Conservation (phyloP, 2,797 vertebrate species). For the Sorex maritimensis region DNA sequence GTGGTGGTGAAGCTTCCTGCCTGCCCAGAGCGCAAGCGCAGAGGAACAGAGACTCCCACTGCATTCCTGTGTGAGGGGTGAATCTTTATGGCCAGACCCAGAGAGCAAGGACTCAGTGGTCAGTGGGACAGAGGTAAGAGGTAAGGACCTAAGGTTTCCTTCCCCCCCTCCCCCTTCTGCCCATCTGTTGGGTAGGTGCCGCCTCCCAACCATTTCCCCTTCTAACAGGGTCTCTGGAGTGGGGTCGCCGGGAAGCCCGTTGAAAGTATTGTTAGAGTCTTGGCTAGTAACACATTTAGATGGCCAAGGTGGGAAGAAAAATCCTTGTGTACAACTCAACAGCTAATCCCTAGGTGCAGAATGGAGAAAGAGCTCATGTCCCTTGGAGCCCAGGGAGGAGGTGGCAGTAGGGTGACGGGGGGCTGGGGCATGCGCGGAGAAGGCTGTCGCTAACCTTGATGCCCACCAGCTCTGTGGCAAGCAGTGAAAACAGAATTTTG, state of each 20-base stretch:
- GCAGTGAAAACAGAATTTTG: slow-evolving; percentile 32
- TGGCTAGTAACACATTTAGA: slow-evolving; percentile 3
- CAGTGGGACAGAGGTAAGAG: not conserved
- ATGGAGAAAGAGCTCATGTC: not conserved
- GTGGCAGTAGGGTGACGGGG: not conserved
- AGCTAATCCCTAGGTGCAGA: not conserved
- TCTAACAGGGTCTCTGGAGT: not conserved
- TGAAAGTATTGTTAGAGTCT: not conserved
- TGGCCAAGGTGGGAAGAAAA: slow-evolving; percentile 3
- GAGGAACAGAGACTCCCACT: not conserved
- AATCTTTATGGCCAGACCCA: slow-evolving; percentile 45
- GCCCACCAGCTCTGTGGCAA: slow-evolving; percentile 12
- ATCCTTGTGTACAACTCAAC: not conserved
- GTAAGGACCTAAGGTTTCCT: not conserved
- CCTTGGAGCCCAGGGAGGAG: slow-evolving; percentile 2
- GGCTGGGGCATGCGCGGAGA: not conserved
- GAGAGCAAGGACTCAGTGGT: not conserved
- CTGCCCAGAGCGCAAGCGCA: not conserved
- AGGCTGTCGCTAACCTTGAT: not conserved
- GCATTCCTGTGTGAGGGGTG: not conserved
- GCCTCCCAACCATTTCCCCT: slow-evolving; percentile 1
- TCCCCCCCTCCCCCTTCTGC: slow-evolving; percentile 15
- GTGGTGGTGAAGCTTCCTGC: slow-evolving; percentile 14
- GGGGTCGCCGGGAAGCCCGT: not conserved
- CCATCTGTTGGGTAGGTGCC: not conserved